phyloP scores from a whole-genome alignment of 1,140 invertebrate species.

The Diplogasteroides magnus region DNA sequence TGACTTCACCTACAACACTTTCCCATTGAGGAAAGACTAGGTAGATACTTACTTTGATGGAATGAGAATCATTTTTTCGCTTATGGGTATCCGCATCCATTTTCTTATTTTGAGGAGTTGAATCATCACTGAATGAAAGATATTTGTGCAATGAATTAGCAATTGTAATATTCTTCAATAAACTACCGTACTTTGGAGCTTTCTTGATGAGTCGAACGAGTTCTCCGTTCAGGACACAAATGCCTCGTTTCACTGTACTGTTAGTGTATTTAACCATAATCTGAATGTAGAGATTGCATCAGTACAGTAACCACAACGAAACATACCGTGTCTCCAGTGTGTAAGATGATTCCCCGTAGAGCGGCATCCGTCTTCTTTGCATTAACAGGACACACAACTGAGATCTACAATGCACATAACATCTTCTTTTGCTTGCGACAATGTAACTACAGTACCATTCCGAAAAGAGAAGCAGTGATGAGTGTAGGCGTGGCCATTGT shows the following conservation, averaged over 20 bases:
- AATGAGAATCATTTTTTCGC: not conserved
- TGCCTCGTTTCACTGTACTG: not conserved
- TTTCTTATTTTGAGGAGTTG: not conserved
- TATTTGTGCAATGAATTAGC: not conserved
- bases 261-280: not conserved
- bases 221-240: not conserved
- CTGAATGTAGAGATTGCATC: not conserved
- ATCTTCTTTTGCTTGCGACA: too few relatives aligned
- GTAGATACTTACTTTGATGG: too few relatives aligned
- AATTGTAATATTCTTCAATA: not conserved
- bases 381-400: not conserved
- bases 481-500: not conserved
- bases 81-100: not conserved
- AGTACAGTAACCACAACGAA: not conserved
- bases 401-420: too few relatives aligned
- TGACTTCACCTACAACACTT: not conserved
- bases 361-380: too few relatives aligned
- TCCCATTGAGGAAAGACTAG: too few relatives aligned
- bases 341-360: not conserved
- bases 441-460: too few relatives aligned
- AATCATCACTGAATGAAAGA: not conserved
- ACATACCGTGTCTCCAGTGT: not conserved
- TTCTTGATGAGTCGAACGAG: not conserved
- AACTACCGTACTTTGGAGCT: not conserved
- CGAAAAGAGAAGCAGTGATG: constrained; percentile 7